These are phyloP conservation scores for Oscheius myriophilus DNA, from an alignment of 2,888 invertebrate species.

Conservation along the genomic window DNA sequence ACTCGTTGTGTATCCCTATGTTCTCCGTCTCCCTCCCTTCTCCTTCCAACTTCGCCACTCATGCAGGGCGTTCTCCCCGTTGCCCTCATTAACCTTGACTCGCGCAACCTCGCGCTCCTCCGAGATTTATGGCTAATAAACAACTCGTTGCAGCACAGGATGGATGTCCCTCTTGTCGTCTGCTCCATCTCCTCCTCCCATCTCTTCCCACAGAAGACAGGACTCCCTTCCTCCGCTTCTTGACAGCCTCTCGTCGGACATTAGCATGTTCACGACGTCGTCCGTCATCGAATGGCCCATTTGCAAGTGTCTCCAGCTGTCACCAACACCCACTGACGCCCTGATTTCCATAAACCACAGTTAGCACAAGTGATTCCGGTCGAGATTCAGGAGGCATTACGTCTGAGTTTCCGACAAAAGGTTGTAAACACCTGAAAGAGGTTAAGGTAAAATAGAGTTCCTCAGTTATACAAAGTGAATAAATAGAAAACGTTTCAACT, in stretches of 20 bases:
- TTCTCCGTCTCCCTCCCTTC: neutral
- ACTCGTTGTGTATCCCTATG: slow-evolving; percentile 2
- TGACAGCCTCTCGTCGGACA: neutral
- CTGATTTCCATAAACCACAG: slow-evolving; percentile 5
- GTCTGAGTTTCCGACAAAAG: too few relatives aligned
- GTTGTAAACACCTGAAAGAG: too few relatives aligned
- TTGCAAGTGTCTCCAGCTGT: slow-evolving; percentile 29
- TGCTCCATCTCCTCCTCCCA: too few relatives aligned
- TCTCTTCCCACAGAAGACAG: neutral
- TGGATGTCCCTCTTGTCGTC: neutral
- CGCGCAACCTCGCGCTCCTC: slow-evolving; percentile 22
- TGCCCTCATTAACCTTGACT: slow-evolving; percentile 35
- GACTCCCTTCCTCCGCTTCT: neutral
- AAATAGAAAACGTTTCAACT: too few relatives aligned
- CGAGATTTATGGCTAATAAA: slow-evolving; percentile 33
- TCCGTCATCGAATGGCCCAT: slow-evolving; percentile 24
- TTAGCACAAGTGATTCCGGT: too few relatives aligned
- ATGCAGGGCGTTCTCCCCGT: neutral
- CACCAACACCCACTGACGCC: slow-evolving; percentile 24
- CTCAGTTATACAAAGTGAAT: too few relatives aligned
- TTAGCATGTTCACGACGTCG: slow-evolving; percentile 23
- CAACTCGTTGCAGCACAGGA: slow-evolving; percentile 10
- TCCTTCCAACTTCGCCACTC: too few relatives aligned
- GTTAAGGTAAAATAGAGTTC: too few relatives aligned
- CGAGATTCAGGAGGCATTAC: too few relatives aligned